These are phyloP conservation scores for Chaetoderma sp. DNA, from an alignment of 2,888 invertebrate species.

Conservation along the genomic window DNA sequence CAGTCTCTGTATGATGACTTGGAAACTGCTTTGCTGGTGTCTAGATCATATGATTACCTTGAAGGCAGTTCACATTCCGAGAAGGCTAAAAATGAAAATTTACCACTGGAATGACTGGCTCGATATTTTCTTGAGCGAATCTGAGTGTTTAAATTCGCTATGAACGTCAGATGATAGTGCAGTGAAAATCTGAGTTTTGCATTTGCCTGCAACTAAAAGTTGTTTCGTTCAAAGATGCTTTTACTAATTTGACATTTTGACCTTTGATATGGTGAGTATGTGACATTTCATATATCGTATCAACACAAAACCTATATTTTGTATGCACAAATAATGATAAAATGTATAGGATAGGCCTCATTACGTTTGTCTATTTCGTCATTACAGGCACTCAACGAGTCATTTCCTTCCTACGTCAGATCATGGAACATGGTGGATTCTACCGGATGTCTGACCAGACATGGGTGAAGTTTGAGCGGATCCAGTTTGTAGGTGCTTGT, in stretches of 20 bases:
- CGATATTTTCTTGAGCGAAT: too few relatives aligned
- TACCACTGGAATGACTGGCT: too few relatives aligned
- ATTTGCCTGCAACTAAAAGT: too few relatives aligned
- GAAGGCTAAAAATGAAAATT: too few relatives aligned
- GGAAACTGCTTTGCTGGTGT: too few relatives aligned
- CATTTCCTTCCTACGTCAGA: conserved; percentile 97
- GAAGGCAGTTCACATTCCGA: too few relatives aligned
- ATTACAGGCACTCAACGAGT: conserved; percentile 82
- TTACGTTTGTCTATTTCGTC: neutral
- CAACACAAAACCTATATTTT: neutral
- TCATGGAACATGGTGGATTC: conserved; percentile 90
- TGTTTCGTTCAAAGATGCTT: too few relatives aligned
- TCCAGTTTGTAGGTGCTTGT: conserved; percentile 99
- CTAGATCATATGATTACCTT: too few relatives aligned
- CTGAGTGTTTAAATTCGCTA: too few relatives aligned
- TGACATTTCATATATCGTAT: neutral
- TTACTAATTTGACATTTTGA: neutral
- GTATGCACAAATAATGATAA: neutral
- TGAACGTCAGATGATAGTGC: too few relatives aligned
- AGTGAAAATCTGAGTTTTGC: too few relatives aligned
- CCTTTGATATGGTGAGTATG: neutral
- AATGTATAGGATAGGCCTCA: neutral
- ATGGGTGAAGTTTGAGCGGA: conserved; percentile 96
- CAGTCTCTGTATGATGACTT: too few relatives aligned
- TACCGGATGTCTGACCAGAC: conserved; percentile 81